These are phyloP conservation scores for Acleris holmiana DNA, from an alignment of 2,888 invertebrate species.

Conservation along the genomic window DNA sequence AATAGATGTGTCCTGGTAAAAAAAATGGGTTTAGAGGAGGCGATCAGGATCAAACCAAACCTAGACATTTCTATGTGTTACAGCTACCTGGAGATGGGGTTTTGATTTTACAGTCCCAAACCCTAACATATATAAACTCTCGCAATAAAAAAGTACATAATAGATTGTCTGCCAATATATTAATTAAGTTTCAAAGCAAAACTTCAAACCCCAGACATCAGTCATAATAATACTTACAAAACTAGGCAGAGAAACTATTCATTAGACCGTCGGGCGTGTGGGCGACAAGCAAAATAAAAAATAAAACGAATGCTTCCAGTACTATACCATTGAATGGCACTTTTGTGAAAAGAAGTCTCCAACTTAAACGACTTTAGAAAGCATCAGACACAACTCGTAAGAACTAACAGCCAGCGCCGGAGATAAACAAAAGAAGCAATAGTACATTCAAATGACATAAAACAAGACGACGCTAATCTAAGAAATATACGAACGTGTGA, in stretches of 20 bases:
- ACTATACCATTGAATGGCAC: conserved; percentile 9
- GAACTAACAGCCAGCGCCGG: conserved; percentile 6
- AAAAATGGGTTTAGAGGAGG: no score
- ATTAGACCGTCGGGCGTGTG: conserved; percentile 16
- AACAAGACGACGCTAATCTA: background rate
- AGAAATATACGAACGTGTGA: background rate
- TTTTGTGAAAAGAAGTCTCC: conserved; percentile 18
- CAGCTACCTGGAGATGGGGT: no score
- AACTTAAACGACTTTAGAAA: conserved; percentile 26
- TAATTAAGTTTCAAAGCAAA: conserved; percentile 13
- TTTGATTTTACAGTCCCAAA: no score
- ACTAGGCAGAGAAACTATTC: conserved; percentile 11
- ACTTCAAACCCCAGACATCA: conserved; percentile 9
- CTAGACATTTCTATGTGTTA: no score
- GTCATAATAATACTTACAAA: conserved; percentile 9
- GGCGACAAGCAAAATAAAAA: conserved; percentile 25
- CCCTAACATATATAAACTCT: background rate
- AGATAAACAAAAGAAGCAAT: conserved; percentile 17
- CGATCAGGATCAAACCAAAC: no score
- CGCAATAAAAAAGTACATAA: background rate
- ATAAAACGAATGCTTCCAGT: conserved; percentile 15
- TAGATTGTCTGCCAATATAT: background rate
- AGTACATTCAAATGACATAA: conserved; percentile 6
- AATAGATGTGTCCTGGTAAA: no score
- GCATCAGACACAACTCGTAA: conserved; percentile 13